Evolutionary conservation across 2,797 vertebrate species (phyloP), one percentile per base, ranked within the genome.

Genomic region (Acipenser oxyrinchus): DNA sequence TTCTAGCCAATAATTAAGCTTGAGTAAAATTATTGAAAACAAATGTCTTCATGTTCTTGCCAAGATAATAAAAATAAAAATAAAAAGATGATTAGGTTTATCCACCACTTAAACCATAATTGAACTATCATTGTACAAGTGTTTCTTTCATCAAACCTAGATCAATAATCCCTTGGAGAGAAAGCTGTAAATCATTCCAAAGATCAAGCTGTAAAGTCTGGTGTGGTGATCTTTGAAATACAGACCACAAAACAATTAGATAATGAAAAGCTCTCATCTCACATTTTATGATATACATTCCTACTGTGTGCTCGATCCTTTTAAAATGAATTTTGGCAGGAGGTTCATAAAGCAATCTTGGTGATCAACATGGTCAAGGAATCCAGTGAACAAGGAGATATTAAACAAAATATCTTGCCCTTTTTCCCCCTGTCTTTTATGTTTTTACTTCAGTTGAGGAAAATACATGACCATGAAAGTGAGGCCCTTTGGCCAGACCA

Each of bases 131-230:
- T 77, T 74, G 71, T 79, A 75, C 68, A 70, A 66, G 72, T 61
- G 77, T 77, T 72, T 70, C 76, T 82, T 87, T 82, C 75, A 84
- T 84, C 83, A 79, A 57, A 49, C 74, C 62, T 10, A 72, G 75
- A 84, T 87, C 82, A 79, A 87, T 85, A 86, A 76, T 78, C 72
- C 78, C 60, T 64, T 63, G 62, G 79, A 81, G 75, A 72, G 67
- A 81, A 76, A 69, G 68, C 71, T 69, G 75, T 73, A 82, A 82
- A 83, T 81, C 67, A 81, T 82, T 76, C 77, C 9, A 48, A 68
- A 81, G 83, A 86, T 83, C 82, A 82, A 73, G 71, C 69, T 68
- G 70, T 69, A 68, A 10, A 62, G 67, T 77, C 80, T 67, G 67
- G 74, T 71, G 70, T 52, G 60, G 74, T 68, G 68, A 81, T 72